Conservation (phyloP, 2,797 vertebrate genomes). For the Alosa sapidissima region DNA sequence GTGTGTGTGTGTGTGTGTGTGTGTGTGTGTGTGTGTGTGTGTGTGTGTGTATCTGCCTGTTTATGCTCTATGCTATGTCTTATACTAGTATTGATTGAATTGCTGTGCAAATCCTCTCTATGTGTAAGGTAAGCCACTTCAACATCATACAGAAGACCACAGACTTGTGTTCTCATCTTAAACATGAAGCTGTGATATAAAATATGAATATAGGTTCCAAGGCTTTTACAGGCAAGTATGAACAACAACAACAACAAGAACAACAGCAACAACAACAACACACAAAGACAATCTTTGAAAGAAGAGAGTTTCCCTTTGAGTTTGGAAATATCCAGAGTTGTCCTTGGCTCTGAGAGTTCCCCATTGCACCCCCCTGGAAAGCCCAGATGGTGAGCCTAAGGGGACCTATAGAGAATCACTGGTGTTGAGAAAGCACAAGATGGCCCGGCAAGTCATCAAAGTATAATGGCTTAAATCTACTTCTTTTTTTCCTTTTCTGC, state of each 20-base stretch:
- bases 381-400: neutral
- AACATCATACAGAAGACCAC: neutral
- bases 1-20: constrained; percentile 14
- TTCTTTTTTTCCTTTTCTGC: neutral
- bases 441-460: constrained; percentile 9
- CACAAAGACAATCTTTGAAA: neutral
- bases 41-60: neutral
- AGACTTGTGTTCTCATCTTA: neutral
- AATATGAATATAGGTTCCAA: neutral
- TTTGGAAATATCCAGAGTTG: neutral
- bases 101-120: neutral
- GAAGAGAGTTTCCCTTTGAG: neutral
- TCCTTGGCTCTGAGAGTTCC: neutral
- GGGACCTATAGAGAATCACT: neutral
- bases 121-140: neutral
- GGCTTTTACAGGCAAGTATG: neutral
- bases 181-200: neutral
- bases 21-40: constrained; percentile 18
- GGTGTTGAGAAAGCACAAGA: neutral
- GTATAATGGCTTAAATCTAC: neutral
- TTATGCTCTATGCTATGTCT: neutral
- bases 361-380: neutral
- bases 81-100: neutral
- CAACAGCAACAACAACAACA: too few relatives aligned
- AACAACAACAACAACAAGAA: neutral